Evolutionary conservation across 2,888 invertebrate species (phyloP).

Genomic region (Leucophora obtusa): DNA sequence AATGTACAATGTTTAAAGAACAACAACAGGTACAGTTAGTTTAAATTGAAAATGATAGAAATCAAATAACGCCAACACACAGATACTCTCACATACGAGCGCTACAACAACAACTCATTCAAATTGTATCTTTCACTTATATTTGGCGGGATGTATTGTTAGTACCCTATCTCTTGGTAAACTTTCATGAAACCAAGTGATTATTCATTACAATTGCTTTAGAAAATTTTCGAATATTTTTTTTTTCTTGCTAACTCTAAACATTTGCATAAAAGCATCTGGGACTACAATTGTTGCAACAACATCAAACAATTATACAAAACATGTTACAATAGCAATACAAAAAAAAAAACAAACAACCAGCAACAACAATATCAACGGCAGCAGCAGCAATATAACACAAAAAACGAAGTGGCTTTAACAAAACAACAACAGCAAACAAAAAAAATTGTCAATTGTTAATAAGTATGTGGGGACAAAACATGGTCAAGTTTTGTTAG

Average conservation of each 20-base stretch:
- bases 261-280: slow-evolving; percentile 61
- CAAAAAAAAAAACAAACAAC: slow-evolving; percentile 23
- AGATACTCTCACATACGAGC: background rate
- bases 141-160: background rate
- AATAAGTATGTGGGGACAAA: slow-evolving; percentile 74
- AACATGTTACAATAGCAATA: slow-evolving; percentile 60
- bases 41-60: slow-evolving; percentile 62
- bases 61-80: slow-evolving; percentile 53
- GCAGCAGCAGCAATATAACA: slow-evolving; percentile 25
- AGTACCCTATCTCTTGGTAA: slow-evolving; percentile 17
- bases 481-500: slow-evolving; percentile 76
- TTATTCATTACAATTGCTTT: slow-evolving; percentile 57
- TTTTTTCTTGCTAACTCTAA: background rate
- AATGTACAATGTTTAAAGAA: slow-evolving; percentile 32
- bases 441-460: slow-evolving; percentile 69
- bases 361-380: slow-evolving; percentile 65
- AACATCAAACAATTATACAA: slow-evolving; percentile 63
- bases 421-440: slow-evolving; percentile 55
- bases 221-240: slow-evolving; percentile 22
- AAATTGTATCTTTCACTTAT: slow-evolving; percentile 25
- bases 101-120: background rate
- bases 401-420: slow-evolving; percentile 60
- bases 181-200: slow-evolving; percentile 54
- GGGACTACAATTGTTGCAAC: slow-evolving; percentile 62
- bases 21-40: slow-evolving; percentile 58